These are phyloP conservation scores for Trachymyrmex cornetzi DNA, from an alignment of 1,140 invertebrate genomes.

Conservation along the genomic window DNA sequence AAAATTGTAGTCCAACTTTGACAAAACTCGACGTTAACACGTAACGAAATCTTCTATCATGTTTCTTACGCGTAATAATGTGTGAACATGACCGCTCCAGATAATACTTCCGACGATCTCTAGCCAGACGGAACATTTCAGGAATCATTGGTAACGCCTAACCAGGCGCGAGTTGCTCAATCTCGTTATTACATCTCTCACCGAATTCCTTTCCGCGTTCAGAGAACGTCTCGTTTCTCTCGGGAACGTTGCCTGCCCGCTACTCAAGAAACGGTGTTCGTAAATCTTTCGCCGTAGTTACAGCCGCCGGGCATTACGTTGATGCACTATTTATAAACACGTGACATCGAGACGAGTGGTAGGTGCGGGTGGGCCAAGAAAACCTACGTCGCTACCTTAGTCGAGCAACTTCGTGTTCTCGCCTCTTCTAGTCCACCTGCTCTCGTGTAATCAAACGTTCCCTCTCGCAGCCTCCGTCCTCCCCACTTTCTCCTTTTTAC, in stretches of 20 bases:
- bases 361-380: constrained; percentile 83
- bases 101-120: constrained; percentile 39
- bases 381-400: constrained; percentile 66
- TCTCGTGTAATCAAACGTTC: constrained; percentile 57
- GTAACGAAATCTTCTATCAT: constrained; percentile 23
- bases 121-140: constrained; percentile 57
- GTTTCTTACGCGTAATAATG: constrained; percentile 39
- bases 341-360: constrained; percentile 82
- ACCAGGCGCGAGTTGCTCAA: constrained; percentile 69
- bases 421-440: constrained; percentile 76
- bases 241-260: constrained; percentile 23
- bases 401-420: constrained; percentile 71
- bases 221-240: constrained; percentile 67
- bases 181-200: constrained; percentile 75
- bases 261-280: constrained; percentile 72
- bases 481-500: not conserved
- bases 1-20: not conserved
- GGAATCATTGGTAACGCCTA: constrained; percentile 70
- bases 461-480: not conserved
- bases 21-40: constrained; percentile 6
- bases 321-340: constrained; percentile 86
- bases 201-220: constrained; percentile 84
- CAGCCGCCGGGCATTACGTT: constrained; percentile 82
- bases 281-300: constrained; percentile 83
- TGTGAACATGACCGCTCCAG: constrained; percentile 12